Percentiles rank a stretch among this genome's conserved stretches.
Conservation (phyloP, 2,113 vertebrate species). For the Ciconia maguari region DNA sequence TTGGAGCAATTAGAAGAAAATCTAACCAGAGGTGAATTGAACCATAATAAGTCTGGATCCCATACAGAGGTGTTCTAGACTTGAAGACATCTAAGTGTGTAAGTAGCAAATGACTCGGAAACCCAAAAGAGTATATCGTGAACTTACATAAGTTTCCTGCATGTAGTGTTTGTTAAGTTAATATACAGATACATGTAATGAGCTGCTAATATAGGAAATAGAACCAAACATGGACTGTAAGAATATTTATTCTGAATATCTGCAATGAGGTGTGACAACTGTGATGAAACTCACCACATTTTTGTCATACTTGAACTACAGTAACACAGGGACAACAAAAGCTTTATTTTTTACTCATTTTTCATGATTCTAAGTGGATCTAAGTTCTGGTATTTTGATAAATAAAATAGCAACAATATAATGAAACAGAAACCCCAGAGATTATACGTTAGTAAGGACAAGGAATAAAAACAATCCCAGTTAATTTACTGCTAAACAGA, state of each 20-base stretch:
- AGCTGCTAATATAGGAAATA: background rate
- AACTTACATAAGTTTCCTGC: background rate
- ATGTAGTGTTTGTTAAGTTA: background rate
- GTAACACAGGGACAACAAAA: background rate
- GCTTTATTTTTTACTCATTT: background rate
- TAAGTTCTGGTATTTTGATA: background rate
- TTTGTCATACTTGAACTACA: background rate
- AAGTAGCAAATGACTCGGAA: background rate
- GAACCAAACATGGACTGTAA: background rate
- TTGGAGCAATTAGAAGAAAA: background rate
- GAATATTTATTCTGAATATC: background rate
- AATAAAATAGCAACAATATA: background rate
- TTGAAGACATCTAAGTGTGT: background rate
- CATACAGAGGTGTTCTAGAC: background rate
- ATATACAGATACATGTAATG: background rate
- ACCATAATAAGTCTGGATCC: background rate
- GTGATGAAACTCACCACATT: background rate
- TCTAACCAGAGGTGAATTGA: background rate
- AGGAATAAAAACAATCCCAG: background rate
- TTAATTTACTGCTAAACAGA: background rate
- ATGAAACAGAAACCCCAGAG: background rate
- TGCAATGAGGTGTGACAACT: background rate
- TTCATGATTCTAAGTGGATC: background rate
- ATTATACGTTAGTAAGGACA: background rate
- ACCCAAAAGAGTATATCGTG: background rate